phyloP scores from a whole-genome alignment of 2,888 invertebrate genomes.

The Tricholauxania praeusta region DNA sequence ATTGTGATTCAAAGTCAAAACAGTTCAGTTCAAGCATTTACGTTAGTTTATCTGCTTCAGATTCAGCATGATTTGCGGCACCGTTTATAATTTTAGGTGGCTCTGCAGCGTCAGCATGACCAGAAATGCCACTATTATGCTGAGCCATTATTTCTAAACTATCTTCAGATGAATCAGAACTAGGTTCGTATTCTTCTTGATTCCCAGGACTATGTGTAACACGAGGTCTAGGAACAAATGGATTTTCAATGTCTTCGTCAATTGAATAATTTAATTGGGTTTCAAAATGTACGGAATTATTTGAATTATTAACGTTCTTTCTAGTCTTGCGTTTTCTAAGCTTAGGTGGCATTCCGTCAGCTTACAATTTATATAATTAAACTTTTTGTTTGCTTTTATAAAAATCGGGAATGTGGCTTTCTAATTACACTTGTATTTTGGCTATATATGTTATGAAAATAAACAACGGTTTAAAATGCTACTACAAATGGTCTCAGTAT shows the following conservation, averaged over 20 bases:
- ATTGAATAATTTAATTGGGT: not conserved
- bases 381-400: not conserved
- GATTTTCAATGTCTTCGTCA: not conserved
- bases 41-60: not conserved
- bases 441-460: no score
- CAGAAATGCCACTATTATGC: no score
- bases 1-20: not conserved
- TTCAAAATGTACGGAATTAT: not conserved
- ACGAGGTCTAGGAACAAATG: not conserved
- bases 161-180: no score
- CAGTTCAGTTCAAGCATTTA: constrained; percentile 4
- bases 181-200: no score
- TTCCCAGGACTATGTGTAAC: not conserved
- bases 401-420: constrained; percentile 5
- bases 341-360: not conserved
- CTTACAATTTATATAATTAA: not conserved
- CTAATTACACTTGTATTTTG: no score
- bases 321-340: constrained; percentile 18
- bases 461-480: no score
- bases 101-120: not conserved
- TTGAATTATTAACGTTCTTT: not conserved
- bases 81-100: not conserved
- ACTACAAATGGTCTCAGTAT: no score
- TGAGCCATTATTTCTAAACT: no score
- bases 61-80: not conserved